Percentiles rank a stretch among this genome's conserved stretches.
Conservation (phyloP, 2,797 vertebrate species). For the Masticophis lateralis region DNA sequence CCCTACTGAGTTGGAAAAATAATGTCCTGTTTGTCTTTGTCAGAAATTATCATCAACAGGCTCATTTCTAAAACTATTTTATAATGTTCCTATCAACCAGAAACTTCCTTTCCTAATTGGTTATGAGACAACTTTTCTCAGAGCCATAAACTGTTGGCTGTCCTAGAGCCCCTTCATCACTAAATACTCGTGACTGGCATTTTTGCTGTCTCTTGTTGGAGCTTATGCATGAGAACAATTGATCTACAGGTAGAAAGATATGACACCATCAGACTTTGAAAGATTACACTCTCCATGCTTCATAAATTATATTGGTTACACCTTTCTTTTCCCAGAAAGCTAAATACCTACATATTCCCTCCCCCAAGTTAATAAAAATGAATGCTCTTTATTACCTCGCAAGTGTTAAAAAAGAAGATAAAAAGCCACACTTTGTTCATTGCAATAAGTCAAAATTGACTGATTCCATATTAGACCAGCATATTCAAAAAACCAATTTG, state of each 20-base stretch:
- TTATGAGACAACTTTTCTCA: slow-evolving; percentile 22
- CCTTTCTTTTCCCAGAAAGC: slow-evolving; percentile 44
- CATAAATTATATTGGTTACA: slow-evolving; percentile 55
- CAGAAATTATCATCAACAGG: neutral
- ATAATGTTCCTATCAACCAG: neutral
- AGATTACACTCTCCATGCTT: slow-evolving; percentile 37
- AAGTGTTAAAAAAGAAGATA: neutral
- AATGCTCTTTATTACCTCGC: neutral
- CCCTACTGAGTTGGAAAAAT: neutral
- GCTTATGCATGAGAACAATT: slow-evolving; percentile 61
- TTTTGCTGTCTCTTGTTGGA: slow-evolving; percentile 46
- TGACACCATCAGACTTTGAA: slow-evolving; percentile 55
- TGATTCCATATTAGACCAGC: slow-evolving; percentile 22
- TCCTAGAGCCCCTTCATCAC: slow-evolving; percentile 25
- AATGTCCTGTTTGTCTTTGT: neutral
- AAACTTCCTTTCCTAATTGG: neutral
- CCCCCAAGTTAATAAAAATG: slow-evolving; percentile 27
- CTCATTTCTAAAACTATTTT: neutral
- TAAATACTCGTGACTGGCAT: slow-evolving; percentile 38
- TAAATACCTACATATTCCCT: slow-evolving; percentile 20
- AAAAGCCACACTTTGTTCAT: slow-evolving; percentile 28
- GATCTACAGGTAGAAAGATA: slow-evolving; percentile 50
- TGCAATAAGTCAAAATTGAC: slow-evolving; percentile 26
- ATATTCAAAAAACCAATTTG: neutral
- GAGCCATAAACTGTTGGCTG: slow-evolving; percentile 34